Evolutionary conservation across 1,140 invertebrate genomes (phyloP).

Genomic region (Drusus annulatus): DNA sequence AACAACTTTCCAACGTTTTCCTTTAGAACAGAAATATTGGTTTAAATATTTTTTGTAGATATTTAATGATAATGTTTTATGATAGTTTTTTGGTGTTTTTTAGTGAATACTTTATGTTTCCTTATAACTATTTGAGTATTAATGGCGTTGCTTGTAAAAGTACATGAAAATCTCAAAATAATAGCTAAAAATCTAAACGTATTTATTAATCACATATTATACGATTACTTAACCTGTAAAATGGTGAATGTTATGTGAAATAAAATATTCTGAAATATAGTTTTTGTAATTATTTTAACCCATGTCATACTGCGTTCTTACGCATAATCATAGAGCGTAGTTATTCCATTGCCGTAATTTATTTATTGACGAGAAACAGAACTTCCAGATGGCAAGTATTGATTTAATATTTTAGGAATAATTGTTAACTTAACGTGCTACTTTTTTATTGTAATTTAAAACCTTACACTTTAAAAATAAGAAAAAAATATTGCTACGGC

Average conservation of each 20-base stretch:
- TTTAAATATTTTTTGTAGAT: too few species aligned
- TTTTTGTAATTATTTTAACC: slow-evolving; percentile 2
- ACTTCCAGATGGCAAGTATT: too few species aligned
- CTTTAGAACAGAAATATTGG: not conserved
- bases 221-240: slow-evolving; percentile 22
- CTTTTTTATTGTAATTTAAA: too few species aligned
- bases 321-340: too few species aligned
- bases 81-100: too few species aligned
- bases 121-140: not conserved
- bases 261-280: slow-evolving; percentile 41
- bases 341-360: too few species aligned
- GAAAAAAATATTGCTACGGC: too few species aligned
- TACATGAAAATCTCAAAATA: not conserved
- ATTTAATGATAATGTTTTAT: too few species aligned
- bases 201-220: not conserved
- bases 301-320: not conserved
- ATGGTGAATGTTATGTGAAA: slow-evolving; percentile 31
- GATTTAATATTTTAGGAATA: too few species aligned
- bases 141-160: not conserved
- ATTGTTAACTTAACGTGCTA: too few species aligned
- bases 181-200: not conserved
- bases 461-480: too few species aligned
- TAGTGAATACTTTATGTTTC: not conserved
- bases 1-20: not conserved
- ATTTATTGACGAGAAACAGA: too few species aligned